Evolutionary conservation across 2,113 vertebrate species (phyloP), one percentile per base, ranked within the genome.

Genomic region (Corydoras sp.): DNA sequence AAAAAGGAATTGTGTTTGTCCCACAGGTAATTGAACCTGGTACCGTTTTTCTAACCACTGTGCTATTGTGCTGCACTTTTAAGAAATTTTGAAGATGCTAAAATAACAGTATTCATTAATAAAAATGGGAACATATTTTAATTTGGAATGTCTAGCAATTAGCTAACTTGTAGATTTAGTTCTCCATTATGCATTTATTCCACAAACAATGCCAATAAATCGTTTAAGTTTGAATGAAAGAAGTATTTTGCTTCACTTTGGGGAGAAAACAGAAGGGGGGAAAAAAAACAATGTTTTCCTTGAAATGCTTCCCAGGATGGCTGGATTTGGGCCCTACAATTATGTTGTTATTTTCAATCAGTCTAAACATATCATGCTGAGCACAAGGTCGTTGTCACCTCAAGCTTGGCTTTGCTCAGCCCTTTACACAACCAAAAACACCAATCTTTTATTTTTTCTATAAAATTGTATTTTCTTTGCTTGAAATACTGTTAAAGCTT

Each of bases 281-380:
- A 65, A 10, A 69, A 15, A 55, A 60, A 63, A 58, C 50, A 32
- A 4, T 72, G 61, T 65, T 77, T 73, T 69, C 18, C 55, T 61
- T 77, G 11, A 65, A 55, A 35, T 58, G 11, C 14, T 77, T 65
- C 65, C 72, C 72, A 68, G 58, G 65, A 68, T 61, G 61, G 50
- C 13, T 60, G 55, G 71, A 69, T 77, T 73, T 61, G 32, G 31
- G 54, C 66, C 71, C 71, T 73, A 24, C 62, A 65, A 48, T 73
- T 73, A 69, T 30, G 6, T n/a, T 77, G 65, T 60, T 74, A 51
- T 73, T 64, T 74, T 58, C 43, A 62, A 69, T 74, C 68, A 62
- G 31, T 68, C 49, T 76, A 51, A 68, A 71, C 68, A 15, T 48
- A 70, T 67, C 56, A 48, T 65, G 15, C 65, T 30, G 58, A 24